Conservation (phyloP, 2,888 invertebrate species). For the Melanostoma scalare region DNA sequence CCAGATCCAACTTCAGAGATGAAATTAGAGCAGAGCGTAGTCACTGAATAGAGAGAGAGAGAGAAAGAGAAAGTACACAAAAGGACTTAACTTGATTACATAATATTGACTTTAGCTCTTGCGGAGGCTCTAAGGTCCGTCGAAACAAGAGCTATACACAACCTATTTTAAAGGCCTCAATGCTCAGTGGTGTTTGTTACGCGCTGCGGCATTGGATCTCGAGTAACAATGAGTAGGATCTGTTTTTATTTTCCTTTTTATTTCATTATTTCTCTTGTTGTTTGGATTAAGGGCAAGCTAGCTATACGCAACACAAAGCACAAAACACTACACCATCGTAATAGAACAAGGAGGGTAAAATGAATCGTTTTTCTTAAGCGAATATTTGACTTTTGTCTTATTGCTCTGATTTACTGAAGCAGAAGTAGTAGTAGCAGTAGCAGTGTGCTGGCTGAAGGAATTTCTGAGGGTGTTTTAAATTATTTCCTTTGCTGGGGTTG, state of each 20-base stretch:
- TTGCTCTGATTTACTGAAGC: slow-evolving; percentile 54
- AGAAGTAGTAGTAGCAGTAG: slow-evolving; percentile 11
- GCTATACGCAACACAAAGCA: neutral
- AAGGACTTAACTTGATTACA: slow-evolving; percentile 60
- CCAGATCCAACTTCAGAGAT: slow-evolving; percentile 36
- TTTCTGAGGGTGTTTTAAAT: slow-evolving; percentile 5
- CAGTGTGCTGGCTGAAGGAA: neutral
- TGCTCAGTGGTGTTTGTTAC: neutral
- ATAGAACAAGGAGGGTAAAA: slow-evolving; percentile 1
- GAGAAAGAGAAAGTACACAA: slow-evolving; percentile 28
- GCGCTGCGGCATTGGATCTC: slow-evolving; percentile 3
- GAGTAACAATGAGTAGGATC: slow-evolving; percentile 1
- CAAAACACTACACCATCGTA: neutral
- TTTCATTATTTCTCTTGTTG: slow-evolving; percentile 8
- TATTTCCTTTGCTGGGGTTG: neutral
- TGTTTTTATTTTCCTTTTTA: slow-evolving; percentile 1
- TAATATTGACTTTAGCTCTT: slow-evolving; percentile 59
- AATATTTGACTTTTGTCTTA: slow-evolving; percentile 62
- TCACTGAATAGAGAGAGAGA: neutral
- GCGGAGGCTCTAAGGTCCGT: neutral
- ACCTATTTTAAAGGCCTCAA: slow-evolving; percentile 12
- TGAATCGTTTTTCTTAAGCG: slow-evolving; percentile 32
- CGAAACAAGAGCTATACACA: neutral
- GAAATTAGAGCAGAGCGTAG: slow-evolving; percentile 27
- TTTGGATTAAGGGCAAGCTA: slow-evolving; percentile 20